These are phyloP conservation scores for Jordanella pulchra DNA, from an alignment of 2,797 vertebrate species.

Conservation along the genomic window DNA sequence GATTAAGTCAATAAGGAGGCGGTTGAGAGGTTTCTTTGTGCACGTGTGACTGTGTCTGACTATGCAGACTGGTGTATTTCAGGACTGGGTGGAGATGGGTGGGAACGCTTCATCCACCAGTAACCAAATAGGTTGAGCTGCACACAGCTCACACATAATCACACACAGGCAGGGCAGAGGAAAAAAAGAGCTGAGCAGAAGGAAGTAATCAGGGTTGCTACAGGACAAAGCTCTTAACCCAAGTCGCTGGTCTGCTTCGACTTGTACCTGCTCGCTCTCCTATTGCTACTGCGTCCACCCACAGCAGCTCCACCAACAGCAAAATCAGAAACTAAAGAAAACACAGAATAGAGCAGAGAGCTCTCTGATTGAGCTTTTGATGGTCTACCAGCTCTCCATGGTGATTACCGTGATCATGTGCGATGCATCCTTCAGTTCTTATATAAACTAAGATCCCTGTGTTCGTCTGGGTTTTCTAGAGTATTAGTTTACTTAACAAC, in stretches of 20 bases:
- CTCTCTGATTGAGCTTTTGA: slow-evolving; percentile 72
- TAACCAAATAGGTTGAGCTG: slow-evolving; percentile 34
- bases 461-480: slow-evolving; percentile 57
- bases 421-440: slow-evolving; percentile 50
- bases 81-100: slow-evolving; percentile 74
- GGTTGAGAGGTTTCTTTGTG: slow-evolving; percentile 43
- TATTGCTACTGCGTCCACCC: slow-evolving; percentile 34
- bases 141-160: slow-evolving; percentile 12
- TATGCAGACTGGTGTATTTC: slow-evolving; percentile 65
- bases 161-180: slow-evolving; percentile 11
- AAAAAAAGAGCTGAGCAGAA: slow-evolving; percentile 43
- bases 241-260: slow-evolving; percentile 42
- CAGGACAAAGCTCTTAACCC: slow-evolving; percentile 36
- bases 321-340: slow-evolving; percentile 52
- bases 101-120: slow-evolving; percentile 58
- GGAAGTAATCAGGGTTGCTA: slow-evolving; percentile 30
- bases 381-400: slow-evolving; percentile 77
- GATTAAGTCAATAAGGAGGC: slow-evolving; percentile 10
- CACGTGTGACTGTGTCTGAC: slow-evolving; percentile 36
- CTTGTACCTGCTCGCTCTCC: slow-evolving; percentile 20
- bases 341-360: slow-evolving; percentile 33
- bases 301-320: slow-evolving; percentile 51
- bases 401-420: slow-evolving; percentile 66
- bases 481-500: slow-evolving; percentile 41
- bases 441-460: slow-evolving; percentile 52